Conservation (phyloP, 2,113 vertebrate genomes). For the Clupea harengus region DNA sequence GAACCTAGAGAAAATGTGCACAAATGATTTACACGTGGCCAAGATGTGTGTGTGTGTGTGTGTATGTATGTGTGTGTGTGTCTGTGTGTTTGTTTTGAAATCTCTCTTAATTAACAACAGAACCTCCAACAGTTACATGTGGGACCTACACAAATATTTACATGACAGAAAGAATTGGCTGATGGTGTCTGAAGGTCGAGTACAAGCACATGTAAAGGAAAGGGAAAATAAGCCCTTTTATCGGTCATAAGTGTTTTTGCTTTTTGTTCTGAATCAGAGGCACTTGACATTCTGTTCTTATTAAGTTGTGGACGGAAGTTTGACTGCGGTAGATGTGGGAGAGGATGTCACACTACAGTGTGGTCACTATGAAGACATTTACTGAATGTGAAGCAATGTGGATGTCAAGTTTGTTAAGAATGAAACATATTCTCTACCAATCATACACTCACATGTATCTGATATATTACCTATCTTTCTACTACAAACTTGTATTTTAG, state of each 20-base stretch:
- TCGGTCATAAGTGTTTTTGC: slow-evolving; percentile 12
- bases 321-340: slow-evolving; percentile 24
- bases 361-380: slow-evolving; percentile 8
- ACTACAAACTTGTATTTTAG: slow-evolving; percentile 13
- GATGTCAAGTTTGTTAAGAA: neutral
- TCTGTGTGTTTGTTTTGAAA: neutral
- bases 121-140: neutral
- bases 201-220: neutral
- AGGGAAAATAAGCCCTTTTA: neutral
- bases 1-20: neutral
- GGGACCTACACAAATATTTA: neutral
- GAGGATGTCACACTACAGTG: slow-evolving; percentile 34
- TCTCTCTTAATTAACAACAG: neutral
- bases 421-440: slow-evolving; percentile 27
- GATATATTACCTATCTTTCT: neutral
- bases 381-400: neutral
- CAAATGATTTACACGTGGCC: neutral
- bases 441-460: slow-evolving; percentile 21
- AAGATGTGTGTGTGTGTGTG: too few species aligned
- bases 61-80: too few species aligned
- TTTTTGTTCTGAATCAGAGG: neutral
- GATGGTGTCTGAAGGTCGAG: neutral
- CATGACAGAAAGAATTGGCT: neutral
- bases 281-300: slow-evolving; percentile 21
- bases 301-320: slow-evolving; percentile 38